Conservation (phyloP, 2,113 vertebrate species). For the Crotalus horridus region DNA sequence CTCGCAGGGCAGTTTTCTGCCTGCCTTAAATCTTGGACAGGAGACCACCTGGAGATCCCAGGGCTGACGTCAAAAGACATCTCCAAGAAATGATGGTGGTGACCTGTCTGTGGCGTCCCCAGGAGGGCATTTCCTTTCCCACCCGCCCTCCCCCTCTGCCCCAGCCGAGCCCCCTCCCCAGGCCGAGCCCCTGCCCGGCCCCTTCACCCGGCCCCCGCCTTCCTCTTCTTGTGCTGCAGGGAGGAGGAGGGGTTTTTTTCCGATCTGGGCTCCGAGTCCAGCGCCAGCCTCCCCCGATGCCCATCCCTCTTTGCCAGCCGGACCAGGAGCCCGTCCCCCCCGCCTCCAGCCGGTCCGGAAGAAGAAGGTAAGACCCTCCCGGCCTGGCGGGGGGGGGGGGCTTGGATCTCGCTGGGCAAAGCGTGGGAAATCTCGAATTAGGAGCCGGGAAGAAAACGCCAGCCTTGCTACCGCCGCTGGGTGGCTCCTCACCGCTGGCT, state of each 20-base stretch:
- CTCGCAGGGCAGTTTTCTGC: no score
- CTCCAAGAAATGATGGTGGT: not conserved
- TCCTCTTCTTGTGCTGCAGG: slow-evolving; percentile 40
- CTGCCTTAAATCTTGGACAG: not conserved
- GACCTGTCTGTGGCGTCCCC: not conserved
- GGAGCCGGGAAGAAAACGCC: not conserved
- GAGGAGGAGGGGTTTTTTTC: slow-evolving; percentile 56
- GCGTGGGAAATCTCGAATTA: not conserved
- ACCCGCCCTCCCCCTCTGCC: not conserved
- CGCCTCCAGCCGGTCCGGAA: slow-evolving; percentile 41
- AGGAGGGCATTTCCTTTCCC: not conserved
- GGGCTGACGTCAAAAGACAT: not conserved
- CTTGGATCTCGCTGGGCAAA: not conserved
- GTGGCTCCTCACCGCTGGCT: no score
- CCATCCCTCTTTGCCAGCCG: slow-evolving; percentile 26
- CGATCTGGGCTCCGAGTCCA: slow-evolving; percentile 39
- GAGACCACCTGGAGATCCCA: not conserved
- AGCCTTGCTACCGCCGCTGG: not conserved
- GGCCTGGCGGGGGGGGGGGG: not conserved
- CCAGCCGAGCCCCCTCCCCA: not conserved
- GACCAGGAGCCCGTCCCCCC: accelerated
- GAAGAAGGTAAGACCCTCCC: slow-evolving; percentile 21
- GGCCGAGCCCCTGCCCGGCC: not conserved
- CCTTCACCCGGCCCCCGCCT: not conserved
- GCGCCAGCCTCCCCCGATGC: slow-evolving; percentile 49